phyloP scores from a whole-genome alignment of 2,797 vertebrate species.

The Gadopsis marmoratus region DNA sequence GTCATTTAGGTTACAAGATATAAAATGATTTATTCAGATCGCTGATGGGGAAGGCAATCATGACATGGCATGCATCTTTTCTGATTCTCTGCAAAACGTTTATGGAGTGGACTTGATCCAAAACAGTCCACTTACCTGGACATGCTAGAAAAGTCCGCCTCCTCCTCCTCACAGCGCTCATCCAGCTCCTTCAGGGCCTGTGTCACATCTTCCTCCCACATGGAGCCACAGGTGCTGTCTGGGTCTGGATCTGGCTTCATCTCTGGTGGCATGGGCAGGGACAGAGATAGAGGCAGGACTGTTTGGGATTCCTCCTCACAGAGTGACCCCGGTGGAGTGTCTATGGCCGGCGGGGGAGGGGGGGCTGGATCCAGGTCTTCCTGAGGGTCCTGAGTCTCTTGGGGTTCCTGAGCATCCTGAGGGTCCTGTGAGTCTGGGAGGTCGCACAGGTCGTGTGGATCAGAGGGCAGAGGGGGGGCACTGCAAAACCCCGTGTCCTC shows the following conservation, averaged over 20 bases:
- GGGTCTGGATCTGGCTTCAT: conserved; percentile 64
- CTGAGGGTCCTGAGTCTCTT: conserved; percentile 81
- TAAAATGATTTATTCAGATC: background rate
- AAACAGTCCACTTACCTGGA: conserved; percentile 88
- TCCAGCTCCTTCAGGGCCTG: conserved; percentile 97
- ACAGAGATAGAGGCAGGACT: conserved; percentile 79
- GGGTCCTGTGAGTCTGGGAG: conserved; percentile 85
- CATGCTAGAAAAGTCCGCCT: conserved; percentile 94
- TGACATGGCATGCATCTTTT: background rate
- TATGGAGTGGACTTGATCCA: background rate
- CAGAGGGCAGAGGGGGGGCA: conserved; percentile 88
- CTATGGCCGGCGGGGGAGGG: conserved; percentile 86
- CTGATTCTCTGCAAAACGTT: background rate
- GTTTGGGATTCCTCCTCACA: conserved; percentile 86
- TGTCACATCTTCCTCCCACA: conserved; percentile 97
- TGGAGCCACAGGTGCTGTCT: conserved; percentile 89
- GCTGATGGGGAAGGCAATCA: background rate
- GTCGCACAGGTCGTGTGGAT: conserved; percentile 89
- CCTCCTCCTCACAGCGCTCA: conserved; percentile 97
- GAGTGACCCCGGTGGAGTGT: conserved; percentile 90
- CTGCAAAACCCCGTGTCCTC: conserved; percentile 92
- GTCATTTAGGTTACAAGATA: background rate
- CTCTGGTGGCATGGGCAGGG: conserved; percentile 50
- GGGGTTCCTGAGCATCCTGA: conserved; percentile 72
- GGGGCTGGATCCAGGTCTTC: conserved; percentile 85